These are phyloP conservation scores for Andrena dorsata DNA, from an alignment of 2,888 invertebrate genomes.

Conservation along the genomic window DNA sequence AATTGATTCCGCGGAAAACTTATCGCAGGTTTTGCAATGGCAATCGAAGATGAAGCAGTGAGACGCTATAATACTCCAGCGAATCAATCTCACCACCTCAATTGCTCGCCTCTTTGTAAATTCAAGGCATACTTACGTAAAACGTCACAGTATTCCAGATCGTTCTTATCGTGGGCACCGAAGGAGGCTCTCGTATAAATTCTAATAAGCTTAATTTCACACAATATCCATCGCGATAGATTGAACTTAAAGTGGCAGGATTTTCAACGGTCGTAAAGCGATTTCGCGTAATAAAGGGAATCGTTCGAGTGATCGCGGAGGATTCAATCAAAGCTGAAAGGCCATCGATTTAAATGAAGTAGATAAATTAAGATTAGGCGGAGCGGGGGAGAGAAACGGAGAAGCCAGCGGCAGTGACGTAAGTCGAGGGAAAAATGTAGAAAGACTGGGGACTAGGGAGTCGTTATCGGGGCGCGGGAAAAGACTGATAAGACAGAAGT, in stretches of 20 bases:
- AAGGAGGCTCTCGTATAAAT: neutral
- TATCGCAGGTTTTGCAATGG: no score
- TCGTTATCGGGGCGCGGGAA: constrained; percentile 59
- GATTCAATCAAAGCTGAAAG: constrained; percentile 57
- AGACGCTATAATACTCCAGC: neutral
- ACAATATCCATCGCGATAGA: constrained; percentile 29
- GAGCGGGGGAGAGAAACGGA: neutral
- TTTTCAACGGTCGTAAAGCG: constrained; percentile 14
- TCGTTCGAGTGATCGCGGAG: constrained; percentile 23
- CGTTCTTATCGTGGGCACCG: no score
- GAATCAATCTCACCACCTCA: no score
- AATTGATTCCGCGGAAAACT: neutral
- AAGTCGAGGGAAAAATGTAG: constrained; percentile 22
- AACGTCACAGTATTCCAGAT: neutral
- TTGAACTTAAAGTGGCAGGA: constrained; percentile 2
- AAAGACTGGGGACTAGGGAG: constrained; percentile 30
- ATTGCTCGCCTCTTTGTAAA: no score
- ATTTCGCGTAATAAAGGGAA: constrained; percentile 27
- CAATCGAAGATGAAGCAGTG: neutral
- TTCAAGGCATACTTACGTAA: no score
- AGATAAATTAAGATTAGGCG: constrained; percentile 55
- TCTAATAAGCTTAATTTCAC: constrained; percentile 31
- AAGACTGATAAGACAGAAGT: constrained; percentile 71
- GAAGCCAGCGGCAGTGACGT: neutral
- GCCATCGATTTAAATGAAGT: constrained; percentile 58